Conservation (phyloP, 2,797 vertebrate genomes). For the Gambusia yucatana region DNA sequence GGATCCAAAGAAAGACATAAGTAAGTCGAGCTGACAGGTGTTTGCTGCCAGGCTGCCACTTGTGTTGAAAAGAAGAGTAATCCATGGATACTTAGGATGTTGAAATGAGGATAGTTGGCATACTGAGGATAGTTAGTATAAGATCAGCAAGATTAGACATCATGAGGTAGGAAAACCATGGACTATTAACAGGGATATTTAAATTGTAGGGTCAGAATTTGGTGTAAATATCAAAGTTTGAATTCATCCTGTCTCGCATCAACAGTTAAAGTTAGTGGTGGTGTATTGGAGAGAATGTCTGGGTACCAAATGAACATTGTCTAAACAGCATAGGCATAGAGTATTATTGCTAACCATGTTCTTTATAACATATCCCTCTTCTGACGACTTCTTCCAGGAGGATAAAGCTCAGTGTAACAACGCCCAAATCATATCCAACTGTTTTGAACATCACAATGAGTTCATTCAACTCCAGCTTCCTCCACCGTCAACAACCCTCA, state of each 20-base stretch:
- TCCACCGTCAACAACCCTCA: not conserved
- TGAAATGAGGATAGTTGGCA: not conserved
- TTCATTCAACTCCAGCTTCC: not conserved
- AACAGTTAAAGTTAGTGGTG: not conserved
- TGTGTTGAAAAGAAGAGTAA: constrained; percentile 8
- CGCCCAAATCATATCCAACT: not conserved
- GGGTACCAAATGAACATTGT: not conserved
- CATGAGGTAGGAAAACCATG: not conserved
- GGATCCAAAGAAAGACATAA: not conserved
- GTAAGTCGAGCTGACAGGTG: not conserved
- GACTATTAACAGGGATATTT: not conserved
- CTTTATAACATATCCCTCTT: not conserved
- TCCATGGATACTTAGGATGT: not conserved
- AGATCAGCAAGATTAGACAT: not conserved
- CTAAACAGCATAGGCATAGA: not conserved
- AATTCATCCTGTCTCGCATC: not conserved
- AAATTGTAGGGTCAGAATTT: not conserved
- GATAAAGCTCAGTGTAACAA: not conserved
- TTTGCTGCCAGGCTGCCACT: not conserved
- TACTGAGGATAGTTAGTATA: not conserved
- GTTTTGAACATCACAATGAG: not conserved
- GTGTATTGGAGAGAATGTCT: not conserved
- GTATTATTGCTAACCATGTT: not conserved
- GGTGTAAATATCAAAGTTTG: not conserved
- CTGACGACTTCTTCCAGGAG: not conserved